These are phyloP conservation scores for Reticulitermes speratus DNA, from an alignment of 1,140 invertebrate species.

Conservation along the genomic window DNA sequence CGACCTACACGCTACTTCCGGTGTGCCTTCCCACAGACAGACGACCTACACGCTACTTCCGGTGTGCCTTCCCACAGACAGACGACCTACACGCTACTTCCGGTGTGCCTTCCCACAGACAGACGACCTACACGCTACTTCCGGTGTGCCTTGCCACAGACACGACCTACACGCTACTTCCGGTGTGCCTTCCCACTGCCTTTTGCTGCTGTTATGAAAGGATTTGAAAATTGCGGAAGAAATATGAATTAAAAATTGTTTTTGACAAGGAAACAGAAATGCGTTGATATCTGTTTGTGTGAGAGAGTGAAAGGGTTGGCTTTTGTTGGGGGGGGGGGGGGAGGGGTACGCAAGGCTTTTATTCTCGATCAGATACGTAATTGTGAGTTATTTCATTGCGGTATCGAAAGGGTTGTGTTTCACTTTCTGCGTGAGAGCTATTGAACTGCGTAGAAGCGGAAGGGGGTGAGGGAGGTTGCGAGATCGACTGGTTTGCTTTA, in stretches of 20 bases:
- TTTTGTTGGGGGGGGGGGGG: neutral
- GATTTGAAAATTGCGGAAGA: neutral
- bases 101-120: too few relatives aligned
- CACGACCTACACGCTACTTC: too few relatives aligned
- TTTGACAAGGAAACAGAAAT: neutral
- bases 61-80: too few relatives aligned
- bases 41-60: too few relatives aligned
- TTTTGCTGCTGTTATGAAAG: constrained; percentile 10
- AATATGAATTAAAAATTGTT: neutral
- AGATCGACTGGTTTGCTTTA: neutral
- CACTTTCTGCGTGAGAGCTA: neutral
- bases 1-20: too few relatives aligned
- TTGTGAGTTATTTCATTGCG: neutral
- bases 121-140: too few relatives aligned
- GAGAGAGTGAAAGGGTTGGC: neutral
- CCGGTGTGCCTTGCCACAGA: too few relatives aligned
- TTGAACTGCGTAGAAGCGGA: neutral
- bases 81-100: too few relatives aligned
- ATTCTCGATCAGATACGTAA: neutral
- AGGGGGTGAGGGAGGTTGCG: neutral
- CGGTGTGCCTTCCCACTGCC: neutral
- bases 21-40: too few relatives aligned
- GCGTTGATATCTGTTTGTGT: neutral
- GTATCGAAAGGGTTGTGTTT: constrained; percentile 2
- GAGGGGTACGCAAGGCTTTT: neutral